Evolutionary conservation across 2,797 vertebrate species (phyloP).

Genomic region (Parambassis ranga): DNA sequence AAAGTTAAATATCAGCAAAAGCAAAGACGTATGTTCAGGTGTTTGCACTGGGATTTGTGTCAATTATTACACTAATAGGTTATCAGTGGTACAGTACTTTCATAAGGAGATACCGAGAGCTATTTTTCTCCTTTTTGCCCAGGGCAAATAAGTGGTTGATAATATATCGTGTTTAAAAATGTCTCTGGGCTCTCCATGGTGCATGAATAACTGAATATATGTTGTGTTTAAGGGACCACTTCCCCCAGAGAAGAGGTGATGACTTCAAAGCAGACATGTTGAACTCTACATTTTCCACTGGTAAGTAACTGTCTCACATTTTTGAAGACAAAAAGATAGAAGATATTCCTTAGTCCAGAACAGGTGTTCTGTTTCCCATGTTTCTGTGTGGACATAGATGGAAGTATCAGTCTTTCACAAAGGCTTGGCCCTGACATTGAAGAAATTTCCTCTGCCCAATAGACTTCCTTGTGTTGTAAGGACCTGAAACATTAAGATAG

Average conservation of each 20-base stretch:
- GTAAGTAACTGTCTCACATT: slow-evolving; percentile 59
- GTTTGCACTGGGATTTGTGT: not conserved
- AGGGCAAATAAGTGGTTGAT: slow-evolving; percentile 11
- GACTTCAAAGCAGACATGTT: slow-evolving; percentile 59
- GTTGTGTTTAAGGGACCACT: slow-evolving; percentile 72
- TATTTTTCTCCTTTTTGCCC: not conserved
- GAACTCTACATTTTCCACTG: slow-evolving; percentile 52
- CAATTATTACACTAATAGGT: slow-evolving; percentile 5
- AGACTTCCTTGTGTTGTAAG: slow-evolving; percentile 36
- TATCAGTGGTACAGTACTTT: not conserved
- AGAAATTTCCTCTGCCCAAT: slow-evolving; percentile 10
- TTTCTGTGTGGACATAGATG: not conserved
- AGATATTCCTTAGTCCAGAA: not conserved
- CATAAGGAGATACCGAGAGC: no score
- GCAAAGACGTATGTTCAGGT: not conserved
- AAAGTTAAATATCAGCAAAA: not conserved
- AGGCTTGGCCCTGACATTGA: slow-evolving; percentile 17
- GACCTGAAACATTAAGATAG: slow-evolving; percentile 58
- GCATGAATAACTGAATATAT: slow-evolving; percentile 11
- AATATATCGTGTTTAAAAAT: slow-evolving; percentile 12
- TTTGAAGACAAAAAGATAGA: not conserved
- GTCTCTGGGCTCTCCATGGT: not conserved
- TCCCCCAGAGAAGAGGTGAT: slow-evolving; percentile 62
- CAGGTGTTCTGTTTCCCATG: not conserved
- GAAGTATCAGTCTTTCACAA: slow-evolving; percentile 1